Percentiles rank a stretch among this genome's conserved stretches.
These are phyloP conservation scores for Zalophus californianus DNA, from an alignment of 2,797 vertebrate species.

Conservation along the genomic window DNA sequence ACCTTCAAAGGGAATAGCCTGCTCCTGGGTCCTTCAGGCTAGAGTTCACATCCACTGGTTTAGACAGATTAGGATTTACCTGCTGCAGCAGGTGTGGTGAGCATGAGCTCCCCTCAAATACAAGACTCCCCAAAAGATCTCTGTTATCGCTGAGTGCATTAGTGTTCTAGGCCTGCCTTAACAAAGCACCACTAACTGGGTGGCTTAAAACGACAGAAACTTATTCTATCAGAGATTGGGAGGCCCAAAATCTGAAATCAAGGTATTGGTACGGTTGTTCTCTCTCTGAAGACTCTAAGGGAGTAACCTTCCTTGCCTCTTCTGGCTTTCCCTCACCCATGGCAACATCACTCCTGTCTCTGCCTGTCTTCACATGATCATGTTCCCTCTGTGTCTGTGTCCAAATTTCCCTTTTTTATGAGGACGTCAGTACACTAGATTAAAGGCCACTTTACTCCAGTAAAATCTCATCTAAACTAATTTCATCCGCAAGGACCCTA, in stretches of 20 bases:
- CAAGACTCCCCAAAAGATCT: not conserved
- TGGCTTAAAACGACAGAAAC: no score
- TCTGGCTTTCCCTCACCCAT: not conserved
- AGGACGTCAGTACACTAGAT: not conserved
- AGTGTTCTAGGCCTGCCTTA: fast-evolving
- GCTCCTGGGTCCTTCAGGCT: not conserved
- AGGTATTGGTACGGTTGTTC: not conserved
- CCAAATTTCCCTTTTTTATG: not conserved
- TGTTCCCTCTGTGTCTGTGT: not conserved
- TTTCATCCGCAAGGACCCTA: not conserved
- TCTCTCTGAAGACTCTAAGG: not conserved
- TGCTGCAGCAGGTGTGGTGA: not conserved
- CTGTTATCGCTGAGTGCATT: not conserved
- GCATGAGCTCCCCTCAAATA: not conserved
- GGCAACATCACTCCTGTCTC: not conserved
- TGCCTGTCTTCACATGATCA: not conserved
- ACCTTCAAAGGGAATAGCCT: not conserved
- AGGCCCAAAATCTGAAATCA: not conserved
- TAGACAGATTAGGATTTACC: not conserved
- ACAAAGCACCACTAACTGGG: not conserved
- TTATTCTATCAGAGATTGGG: fast-evolving
- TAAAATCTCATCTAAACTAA: not conserved
- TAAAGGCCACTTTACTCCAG: not conserved
- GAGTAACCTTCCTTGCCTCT: not conserved
- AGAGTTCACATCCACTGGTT: not conserved